A percentile compares a stretch with the other conserved stretches of the same genome.
phyloP scores from a whole-genome alignment of 2,888 invertebrate species.

The Malthinus flaveolus region DNA sequence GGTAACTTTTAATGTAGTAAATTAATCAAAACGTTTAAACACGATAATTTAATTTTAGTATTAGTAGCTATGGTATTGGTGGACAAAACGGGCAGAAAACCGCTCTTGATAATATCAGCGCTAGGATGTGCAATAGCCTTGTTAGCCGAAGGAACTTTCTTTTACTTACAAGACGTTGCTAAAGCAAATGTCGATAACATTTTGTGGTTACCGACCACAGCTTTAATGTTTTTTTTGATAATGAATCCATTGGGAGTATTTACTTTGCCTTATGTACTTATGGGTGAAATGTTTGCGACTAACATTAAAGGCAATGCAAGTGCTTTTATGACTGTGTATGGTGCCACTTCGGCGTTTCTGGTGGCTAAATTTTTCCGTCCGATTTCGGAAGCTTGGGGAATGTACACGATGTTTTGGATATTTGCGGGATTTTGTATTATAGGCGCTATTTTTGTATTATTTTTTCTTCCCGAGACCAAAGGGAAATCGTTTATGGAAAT shows the following conservation, averaged over 20 bases:
- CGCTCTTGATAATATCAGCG: slow-evolving; percentile 60
- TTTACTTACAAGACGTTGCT: slow-evolving; percentile 56
- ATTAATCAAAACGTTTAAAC: too few relatives aligned
- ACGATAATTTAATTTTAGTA: slow-evolving; percentile 13
- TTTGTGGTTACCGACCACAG: slow-evolving; percentile 59
- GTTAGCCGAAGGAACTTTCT: slow-evolving; percentile 58
- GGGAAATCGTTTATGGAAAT: slow-evolving; percentile 64
- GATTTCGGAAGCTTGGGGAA: slow-evolving; percentile 59
- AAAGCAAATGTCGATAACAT: slow-evolving; percentile 49
- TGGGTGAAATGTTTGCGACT: slow-evolving; percentile 66
- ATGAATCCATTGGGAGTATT: slow-evolving; percentile 63
- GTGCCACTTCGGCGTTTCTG: slow-evolving; percentile 60
- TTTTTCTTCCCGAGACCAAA: slow-evolving; percentile 64
- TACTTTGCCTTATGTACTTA: slow-evolving; percentile 63
- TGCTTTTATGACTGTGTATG: slow-evolving; percentile 60
- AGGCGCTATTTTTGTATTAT: slow-evolving; percentile 60
- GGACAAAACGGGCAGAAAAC: slow-evolving; percentile 59
- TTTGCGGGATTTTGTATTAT: slow-evolving; percentile 59
- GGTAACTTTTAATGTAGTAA: too few relatives aligned
- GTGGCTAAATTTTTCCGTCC: slow-evolving; percentile 63
- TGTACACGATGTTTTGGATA: slow-evolving; percentile 62
- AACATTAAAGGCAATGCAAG: slow-evolving; percentile 65
- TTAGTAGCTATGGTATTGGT: slow-evolving; percentile 53
- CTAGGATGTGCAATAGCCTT: slow-evolving; percentile 59
- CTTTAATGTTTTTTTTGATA: slow-evolving; percentile 61